These are phyloP conservation scores for Chrysaora quinquecirrha DNA, from an alignment of 30 jellyfish, hydroid and myxozoan genomes.

Conservation along the genomic window DNA sequence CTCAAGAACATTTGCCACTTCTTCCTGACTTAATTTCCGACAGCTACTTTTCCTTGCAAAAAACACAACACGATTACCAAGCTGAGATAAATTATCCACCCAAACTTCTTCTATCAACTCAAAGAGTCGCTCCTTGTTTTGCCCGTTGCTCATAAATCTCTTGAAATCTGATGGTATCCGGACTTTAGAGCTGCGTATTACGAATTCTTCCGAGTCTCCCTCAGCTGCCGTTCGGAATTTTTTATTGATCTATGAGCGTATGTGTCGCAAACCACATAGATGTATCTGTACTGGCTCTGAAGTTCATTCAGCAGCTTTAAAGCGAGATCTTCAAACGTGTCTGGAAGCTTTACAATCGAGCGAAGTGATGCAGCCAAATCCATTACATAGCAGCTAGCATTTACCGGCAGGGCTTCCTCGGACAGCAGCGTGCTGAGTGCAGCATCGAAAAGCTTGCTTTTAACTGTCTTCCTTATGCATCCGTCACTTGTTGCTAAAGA, in stretches of 20 bases:
- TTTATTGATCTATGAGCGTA: neutral
- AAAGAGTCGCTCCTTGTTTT: neutral
- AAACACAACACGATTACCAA: neutral
- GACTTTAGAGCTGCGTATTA: neutral
- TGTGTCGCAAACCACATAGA: neutral
- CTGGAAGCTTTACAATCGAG: slow-evolving; percentile 1
- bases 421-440: no score
- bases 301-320: neutral
- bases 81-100: neutral
- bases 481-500: no score
- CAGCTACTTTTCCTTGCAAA: neutral
- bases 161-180: neutral
- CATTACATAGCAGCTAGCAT: neutral
- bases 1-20: neutral
- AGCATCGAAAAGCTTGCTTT: no score
- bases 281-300: neutral
- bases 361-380: slow-evolving; percentile 1
- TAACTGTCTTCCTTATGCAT: no score
- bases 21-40: neutral
- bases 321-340: neutral
- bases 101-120: neutral
- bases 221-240: neutral
- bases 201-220: neutral
- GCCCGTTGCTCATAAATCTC: neutral
- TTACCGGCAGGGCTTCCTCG: neutral